Percentiles rank a stretch among this genome's conserved stretches.
Evolutionary conservation across 64 coral and sea anemone species (phyloP).

Genomic region (Actinia tenebrosa): DNA sequence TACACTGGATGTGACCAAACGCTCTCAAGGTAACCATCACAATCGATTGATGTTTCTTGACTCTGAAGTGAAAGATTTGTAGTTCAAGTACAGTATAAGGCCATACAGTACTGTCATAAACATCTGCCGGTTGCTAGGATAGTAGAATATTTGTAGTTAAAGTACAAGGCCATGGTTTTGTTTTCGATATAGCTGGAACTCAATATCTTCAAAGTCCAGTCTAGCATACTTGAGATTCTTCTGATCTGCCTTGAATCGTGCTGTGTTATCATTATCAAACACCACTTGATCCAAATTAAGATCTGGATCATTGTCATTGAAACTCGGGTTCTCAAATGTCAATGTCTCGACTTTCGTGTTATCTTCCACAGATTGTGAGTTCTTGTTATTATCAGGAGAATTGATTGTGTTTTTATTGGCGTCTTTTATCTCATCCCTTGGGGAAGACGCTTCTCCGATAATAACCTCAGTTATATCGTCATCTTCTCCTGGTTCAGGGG

Average conservation of each 20-base stretch:
- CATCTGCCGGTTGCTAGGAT: neutral
- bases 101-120: neutral
- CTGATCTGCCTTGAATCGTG: neutral
- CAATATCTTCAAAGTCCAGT: slow-evolving; percentile 42
- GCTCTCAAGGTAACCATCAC: neutral
- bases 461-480: neutral
- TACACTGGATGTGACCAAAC: too few relatives aligned
- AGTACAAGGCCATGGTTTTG: slow-evolving; percentile 12
- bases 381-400: neutral
- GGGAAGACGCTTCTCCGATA: neutral
- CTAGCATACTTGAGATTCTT: neutral
- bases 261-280: neutral
- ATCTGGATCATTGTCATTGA: neutral
- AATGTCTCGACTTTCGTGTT: neutral
- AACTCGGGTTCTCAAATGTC: neutral
- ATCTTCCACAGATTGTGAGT: neutral
- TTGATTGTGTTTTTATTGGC: neutral
- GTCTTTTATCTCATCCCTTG: neutral
- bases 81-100: neutral
- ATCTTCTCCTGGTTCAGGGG: slow-evolving; percentile 12
- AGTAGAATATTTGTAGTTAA: neutral
- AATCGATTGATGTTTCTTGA: neutral
- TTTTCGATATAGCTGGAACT: slow-evolving; percentile 32
- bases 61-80: neutral
- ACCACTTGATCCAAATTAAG: neutral